A percentile compares a stretch with the other conserved stretches of the same genome.
phyloP scores from a whole-genome alignment of 2,113 vertebrate genomes.

The Mustela lutreola region DNA sequence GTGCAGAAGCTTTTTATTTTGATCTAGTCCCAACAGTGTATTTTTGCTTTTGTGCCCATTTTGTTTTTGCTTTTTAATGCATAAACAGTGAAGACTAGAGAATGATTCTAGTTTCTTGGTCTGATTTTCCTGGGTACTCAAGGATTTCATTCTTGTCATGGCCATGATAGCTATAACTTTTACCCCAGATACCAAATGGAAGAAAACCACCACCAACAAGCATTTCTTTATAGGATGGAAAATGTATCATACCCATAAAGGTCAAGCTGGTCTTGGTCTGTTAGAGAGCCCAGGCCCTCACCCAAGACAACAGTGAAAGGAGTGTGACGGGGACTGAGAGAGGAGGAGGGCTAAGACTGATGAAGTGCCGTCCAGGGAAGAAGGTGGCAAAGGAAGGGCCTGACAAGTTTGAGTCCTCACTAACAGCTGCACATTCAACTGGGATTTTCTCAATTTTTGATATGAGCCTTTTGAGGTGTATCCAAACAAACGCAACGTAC shows the following conservation, averaged over 20 bases:
- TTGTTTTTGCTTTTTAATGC: neutral
- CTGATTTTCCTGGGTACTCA: constrained; percentile 23
- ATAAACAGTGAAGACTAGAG: neutral
- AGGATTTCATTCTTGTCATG: constrained; percentile 45
- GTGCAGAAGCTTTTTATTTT: neutral
- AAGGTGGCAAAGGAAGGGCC: neutral
- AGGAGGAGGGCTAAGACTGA: neutral
- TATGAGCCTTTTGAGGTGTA: neutral
- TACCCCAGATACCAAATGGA: neutral
- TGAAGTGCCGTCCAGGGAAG: neutral
- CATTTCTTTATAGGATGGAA: constrained; percentile 42
- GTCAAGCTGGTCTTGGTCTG: neutral
- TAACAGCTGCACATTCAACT: neutral
- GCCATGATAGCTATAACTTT: constrained; percentile 12
- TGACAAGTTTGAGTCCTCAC: neutral
- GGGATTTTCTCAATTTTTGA: constrained; percentile 21
- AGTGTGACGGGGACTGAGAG: neutral
- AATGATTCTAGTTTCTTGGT: constrained; percentile 39
- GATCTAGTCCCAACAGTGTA: neutral
- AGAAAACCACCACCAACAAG: neutral
- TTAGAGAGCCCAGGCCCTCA: neutral
- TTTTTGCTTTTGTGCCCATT: neutral
- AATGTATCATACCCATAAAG: constrained; percentile 11
- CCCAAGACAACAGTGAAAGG: neutral
- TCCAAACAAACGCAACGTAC: neutral